Conservation (phyloP, 2,888 invertebrate species). For the Tiliacea aurago region DNA sequence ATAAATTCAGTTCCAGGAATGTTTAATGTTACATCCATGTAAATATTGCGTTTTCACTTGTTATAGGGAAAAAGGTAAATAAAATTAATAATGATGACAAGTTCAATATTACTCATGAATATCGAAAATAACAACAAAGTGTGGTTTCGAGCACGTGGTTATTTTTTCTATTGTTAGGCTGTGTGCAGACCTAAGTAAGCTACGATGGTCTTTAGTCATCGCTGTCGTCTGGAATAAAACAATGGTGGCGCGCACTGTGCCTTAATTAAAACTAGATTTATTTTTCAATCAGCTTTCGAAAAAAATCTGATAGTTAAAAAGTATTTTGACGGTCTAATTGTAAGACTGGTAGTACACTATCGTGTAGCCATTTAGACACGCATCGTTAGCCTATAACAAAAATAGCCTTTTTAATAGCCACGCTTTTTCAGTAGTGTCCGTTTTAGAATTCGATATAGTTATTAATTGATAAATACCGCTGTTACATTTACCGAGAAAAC, state of each 20-base stretch:
- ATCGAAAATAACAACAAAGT: constrained; percentile 17
- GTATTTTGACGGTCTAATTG: constrained; percentile 33
- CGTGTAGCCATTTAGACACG: constrained; percentile 51
- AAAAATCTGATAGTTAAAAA: not conserved
- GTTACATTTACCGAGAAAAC: constrained; percentile 42
- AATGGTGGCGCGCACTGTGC: not conserved
- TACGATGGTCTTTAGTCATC: no score
- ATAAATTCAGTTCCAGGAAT: constrained; percentile 16
- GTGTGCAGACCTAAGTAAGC: not conserved
- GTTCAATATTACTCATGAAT: constrained; percentile 20
- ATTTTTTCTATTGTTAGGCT: not conserved
- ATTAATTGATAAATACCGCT: constrained; percentile 52
- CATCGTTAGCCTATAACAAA: constrained; percentile 51
- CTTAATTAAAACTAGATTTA: not conserved
- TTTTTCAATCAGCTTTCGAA: not conserved
- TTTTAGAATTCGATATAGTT: constrained; percentile 50
- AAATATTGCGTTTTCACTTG: constrained; percentile 20
- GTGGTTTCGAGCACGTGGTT: not conserved
- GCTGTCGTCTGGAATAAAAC: not conserved
- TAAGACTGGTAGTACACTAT: constrained; percentile 57
- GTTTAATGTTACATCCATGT: constrained; percentile 1
- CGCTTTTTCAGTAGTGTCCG: constrained; percentile 41
- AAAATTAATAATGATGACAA: constrained; percentile 1
- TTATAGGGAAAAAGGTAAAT: constrained; percentile 43
- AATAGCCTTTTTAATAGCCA: constrained; percentile 31